Conservation (phyloP, 2,888 invertebrate genomes). For the Alviniconcha strummeri region DNA sequence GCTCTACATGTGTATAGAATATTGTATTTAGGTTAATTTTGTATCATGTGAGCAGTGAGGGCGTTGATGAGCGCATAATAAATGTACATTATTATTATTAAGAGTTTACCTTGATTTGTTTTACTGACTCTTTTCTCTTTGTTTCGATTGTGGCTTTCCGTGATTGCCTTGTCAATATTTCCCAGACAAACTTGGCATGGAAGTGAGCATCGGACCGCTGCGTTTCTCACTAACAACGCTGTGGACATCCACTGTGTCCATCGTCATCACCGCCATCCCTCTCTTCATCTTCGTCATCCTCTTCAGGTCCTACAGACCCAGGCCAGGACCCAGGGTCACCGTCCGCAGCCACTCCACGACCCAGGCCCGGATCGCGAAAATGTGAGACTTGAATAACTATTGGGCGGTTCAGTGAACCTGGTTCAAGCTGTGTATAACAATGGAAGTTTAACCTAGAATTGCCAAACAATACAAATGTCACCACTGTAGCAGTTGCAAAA, state of each 20-base stretch:
- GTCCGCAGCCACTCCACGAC: neutral
- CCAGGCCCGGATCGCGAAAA: no score
- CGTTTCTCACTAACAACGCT: slow-evolving; percentile 3
- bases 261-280: slow-evolving; percentile 65
- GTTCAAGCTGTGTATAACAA: no score
- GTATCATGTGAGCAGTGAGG: no score
- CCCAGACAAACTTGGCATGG: slow-evolving; percentile 2
- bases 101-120: neutral
- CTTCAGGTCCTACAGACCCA: slow-evolving; percentile 43
- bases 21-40: no score
- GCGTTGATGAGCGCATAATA: no score
- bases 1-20: no score
- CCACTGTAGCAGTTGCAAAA: no score
- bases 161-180: neutral
- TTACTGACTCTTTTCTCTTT: neutral
- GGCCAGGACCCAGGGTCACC: neutral
- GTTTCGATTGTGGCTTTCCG: neutral
- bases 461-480: no score
- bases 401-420: no score
- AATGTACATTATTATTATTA: no score
- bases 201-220: neutral
- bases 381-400: no score
- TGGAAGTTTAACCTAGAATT: no score
- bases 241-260: slow-evolving; percentile 47
- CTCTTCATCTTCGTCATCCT: slow-evolving; percentile 62